Evolutionary conservation across 2,113 vertebrate genomes (phyloP), one percentile per base, ranked within the genome.

Genomic region (Podarcis raffonei): DNA sequence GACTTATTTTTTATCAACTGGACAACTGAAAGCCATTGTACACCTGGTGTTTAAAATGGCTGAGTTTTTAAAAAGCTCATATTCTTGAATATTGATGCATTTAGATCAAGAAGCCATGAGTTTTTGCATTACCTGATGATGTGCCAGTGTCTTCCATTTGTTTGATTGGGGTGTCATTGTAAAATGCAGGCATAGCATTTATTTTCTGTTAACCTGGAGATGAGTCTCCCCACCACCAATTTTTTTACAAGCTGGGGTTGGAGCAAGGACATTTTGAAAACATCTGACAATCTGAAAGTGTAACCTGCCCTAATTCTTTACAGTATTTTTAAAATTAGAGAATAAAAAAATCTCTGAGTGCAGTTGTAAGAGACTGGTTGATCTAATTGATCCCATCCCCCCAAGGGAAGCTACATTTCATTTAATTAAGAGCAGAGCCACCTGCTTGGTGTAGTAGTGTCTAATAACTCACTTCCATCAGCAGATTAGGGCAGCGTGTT

Each of bases 361-460:
- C n/a, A 53, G 22, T 81, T 87, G 1, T 72, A 35, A 91, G 85
- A 84, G 83, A 85, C 71, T 92, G 81, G 72, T 84, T 93, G 77
- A 89, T 89, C 79, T 91, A 91, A 92, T 79, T 89, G 91, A 92
- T 94, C 75, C 76, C 76, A 66, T 2, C 16, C 89, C 42, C 89
- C 76, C 69, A 9, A 27, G 88, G 82, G 87, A 94, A 88, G 75
- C 53, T 89, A 85, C 74, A 87, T 66, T 93, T 90, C 86, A 83
- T 87, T 92, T 92, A 92, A 91, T 92, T 86, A 92, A 92, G 90
- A 94, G 32, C 80, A 66, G 4, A 92, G 81, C 53, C 83, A 83
- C 94, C 92, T 95, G 84, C 27, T 75, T 79, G 74, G 37, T 65
- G 2, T 0, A 37, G 8, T 69, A 37, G 13, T 18, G 2, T 71